Conservation (phyloP, 2,113 vertebrate genomes). For the Takifugu flavidus region DNA sequence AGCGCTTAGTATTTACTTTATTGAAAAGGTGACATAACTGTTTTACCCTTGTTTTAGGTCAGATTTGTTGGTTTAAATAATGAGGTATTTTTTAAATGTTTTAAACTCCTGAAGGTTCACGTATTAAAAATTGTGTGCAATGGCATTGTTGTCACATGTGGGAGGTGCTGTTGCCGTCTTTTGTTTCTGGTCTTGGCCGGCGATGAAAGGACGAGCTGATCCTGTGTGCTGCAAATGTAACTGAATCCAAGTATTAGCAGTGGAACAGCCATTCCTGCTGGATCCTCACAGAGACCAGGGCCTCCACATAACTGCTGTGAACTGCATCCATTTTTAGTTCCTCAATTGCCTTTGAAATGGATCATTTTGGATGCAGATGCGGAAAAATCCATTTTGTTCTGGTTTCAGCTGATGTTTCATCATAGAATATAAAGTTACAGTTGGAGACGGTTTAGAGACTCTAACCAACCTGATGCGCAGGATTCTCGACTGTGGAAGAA, state of each 20-base stretch:
- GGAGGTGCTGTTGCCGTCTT: constrained; percentile 19
- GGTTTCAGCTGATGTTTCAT: too few relatives aligned
- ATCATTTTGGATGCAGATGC: too few relatives aligned
- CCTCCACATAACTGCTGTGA: not conserved
- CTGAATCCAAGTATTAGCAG: constrained; percentile 16
- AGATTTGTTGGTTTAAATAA: too few relatives aligned
- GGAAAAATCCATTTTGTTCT: too few relatives aligned
- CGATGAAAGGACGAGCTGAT: constrained; percentile 27
- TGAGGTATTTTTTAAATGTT: too few relatives aligned
- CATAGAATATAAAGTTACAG: too few relatives aligned
- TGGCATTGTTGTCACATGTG: constrained; percentile 4
- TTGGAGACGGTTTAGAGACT: too few relatives aligned
- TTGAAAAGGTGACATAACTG: not conserved
- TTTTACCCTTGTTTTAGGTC: too few relatives aligned
- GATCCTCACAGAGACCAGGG: constrained; percentile 17
- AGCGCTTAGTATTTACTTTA: too few relatives aligned
- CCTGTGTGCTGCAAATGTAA: constrained; percentile 26
- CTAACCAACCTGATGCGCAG: too few relatives aligned
- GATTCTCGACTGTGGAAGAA: too few relatives aligned
- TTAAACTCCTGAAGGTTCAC: not conserved
- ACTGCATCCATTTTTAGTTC: not conserved
- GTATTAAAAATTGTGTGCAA: not conserved
- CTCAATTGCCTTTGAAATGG: too few relatives aligned
- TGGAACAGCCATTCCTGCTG: not conserved
- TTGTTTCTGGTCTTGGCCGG: constrained; percentile 13